These are phyloP conservation scores for Drosophila greeni DNA, from an alignment of 2,888 invertebrate genomes.

Conservation along the genomic window DNA sequence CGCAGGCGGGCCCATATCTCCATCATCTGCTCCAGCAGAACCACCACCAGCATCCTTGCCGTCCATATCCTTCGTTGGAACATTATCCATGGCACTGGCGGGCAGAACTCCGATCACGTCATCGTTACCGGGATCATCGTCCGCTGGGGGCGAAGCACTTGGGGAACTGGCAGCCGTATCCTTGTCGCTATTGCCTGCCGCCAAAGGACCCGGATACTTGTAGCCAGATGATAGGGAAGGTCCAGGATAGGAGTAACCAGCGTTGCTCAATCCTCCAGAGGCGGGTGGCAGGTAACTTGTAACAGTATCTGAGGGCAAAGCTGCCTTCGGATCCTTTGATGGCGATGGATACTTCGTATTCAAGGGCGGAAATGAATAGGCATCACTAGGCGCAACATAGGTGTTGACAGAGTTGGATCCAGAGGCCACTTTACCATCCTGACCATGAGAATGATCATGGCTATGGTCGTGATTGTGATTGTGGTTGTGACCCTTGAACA, in stretches of 20 bases:
- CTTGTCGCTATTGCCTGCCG: slow-evolving; percentile 51
- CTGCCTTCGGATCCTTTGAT: slow-evolving; percentile 65
- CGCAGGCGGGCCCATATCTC: slow-evolving; percentile 21
- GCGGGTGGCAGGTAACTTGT: slow-evolving; percentile 77
- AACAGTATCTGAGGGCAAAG: slow-evolving; percentile 64
- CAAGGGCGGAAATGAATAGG: slow-evolving; percentile 77
- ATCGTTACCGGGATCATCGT: slow-evolving; percentile 58
- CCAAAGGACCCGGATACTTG: slow-evolving; percentile 54
- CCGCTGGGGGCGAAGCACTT: slow-evolving; percentile 43
- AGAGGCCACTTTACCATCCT: slow-evolving; percentile 51
- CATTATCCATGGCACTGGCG: slow-evolving; percentile 69
- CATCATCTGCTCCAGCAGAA: slow-evolving; percentile 21
- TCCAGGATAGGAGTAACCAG: slow-evolving; percentile 56
- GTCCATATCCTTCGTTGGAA: slow-evolving; percentile 43
- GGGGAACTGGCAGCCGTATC: slow-evolving; percentile 63
- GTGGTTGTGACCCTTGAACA: slow-evolving; percentile 58
- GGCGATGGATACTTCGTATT: slow-evolving; percentile 75
- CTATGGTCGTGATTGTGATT: slow-evolving; percentile 44
- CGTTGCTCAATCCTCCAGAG: slow-evolving; percentile 65
- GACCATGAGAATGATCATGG: slow-evolving; percentile 46
- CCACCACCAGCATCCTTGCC: slow-evolving; percentile 24
- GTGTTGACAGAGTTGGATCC: slow-evolving; percentile 66
- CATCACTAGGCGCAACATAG: slow-evolving; percentile 69
- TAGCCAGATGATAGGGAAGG: slow-evolving; percentile 59
- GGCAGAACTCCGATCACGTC: slow-evolving; percentile 70